These are phyloP conservation scores for Anolis carolinensis DNA, from an alignment of 2,113 vertebrate genomes.

Conservation along the genomic window DNA sequence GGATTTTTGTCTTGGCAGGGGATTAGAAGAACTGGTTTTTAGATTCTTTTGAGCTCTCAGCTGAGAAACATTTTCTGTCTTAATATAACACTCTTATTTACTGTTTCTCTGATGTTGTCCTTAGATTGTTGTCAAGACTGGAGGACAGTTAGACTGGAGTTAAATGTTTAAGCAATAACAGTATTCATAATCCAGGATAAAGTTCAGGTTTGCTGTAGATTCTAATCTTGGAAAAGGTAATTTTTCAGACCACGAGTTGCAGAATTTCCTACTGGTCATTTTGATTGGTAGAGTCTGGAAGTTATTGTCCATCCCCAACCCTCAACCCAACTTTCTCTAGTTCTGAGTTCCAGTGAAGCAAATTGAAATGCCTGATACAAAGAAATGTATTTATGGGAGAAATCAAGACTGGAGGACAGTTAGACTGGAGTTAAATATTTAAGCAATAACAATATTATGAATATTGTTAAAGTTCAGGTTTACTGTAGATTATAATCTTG, in stretches of 20 bases:
- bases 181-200: not conserved
- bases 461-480: no score
- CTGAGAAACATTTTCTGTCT: no score
- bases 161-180: not conserved
- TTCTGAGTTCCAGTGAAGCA: accelerated
- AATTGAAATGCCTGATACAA: not conserved
- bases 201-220: not conserved
- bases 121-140: not conserved
- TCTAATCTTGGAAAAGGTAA: not conserved
- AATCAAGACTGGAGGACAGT: not conserved
- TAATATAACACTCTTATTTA: not conserved
- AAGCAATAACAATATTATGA: no score
- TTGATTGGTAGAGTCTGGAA: no score
- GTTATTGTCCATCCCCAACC: no score
- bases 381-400: no score
- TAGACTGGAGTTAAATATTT: not conserved
- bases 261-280: no score
- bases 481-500: not conserved
- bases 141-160: not conserved
- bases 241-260: no score
- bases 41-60: not conserved
- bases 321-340: no score
- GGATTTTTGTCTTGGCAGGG: not conserved
- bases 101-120: no score
- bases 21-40: not conserved